phyloP scores from a whole-genome alignment of 2,797 vertebrate species.

The Harpagifer antarcticus region DNA sequence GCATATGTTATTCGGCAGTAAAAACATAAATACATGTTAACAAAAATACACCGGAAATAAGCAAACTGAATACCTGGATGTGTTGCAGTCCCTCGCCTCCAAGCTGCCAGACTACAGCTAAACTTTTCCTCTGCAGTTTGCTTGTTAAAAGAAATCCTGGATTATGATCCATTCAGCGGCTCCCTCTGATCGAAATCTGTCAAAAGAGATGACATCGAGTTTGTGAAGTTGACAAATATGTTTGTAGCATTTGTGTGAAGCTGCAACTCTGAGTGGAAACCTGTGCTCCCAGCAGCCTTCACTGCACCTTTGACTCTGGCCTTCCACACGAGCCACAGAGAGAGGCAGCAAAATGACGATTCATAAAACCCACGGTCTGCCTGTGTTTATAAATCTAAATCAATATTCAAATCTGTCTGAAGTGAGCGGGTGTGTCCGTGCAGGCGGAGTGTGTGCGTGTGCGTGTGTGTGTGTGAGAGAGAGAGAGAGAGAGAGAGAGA shows the following conservation, averaged over 20 bases:
- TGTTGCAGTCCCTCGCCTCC: constrained; percentile 31
- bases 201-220: constrained; percentile 61
- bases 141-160: constrained; percentile 60
- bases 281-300: constrained; percentile 54
- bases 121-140: constrained; percentile 51
- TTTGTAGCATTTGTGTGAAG: constrained; percentile 15
- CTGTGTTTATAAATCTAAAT: constrained; percentile 97
- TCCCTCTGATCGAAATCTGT: constrained; percentile 66
- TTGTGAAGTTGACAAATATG: constrained; percentile 27
- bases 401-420: constrained; percentile 98
- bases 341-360: constrained; percentile 77
- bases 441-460: constrained; percentile 55
- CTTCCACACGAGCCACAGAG: constrained; percentile 58
- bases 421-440: constrained; percentile 84
- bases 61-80: constrained; percentile 55
- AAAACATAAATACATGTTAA: not conserved
- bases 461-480: too few species aligned
- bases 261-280: constrained; percentile 28
- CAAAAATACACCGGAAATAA: constrained; percentile 4
- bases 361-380: constrained; percentile 89
- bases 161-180: constrained; percentile 47
- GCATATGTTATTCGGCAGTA: not conserved
- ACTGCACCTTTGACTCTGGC: constrained; percentile 78
- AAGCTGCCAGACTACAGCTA: constrained; percentile 8
- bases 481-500: constrained; percentile 42